Base-by-base conservation (phyloP, 1,140 invertebrate genomes). In the Drosophila seguyi region DNA sequence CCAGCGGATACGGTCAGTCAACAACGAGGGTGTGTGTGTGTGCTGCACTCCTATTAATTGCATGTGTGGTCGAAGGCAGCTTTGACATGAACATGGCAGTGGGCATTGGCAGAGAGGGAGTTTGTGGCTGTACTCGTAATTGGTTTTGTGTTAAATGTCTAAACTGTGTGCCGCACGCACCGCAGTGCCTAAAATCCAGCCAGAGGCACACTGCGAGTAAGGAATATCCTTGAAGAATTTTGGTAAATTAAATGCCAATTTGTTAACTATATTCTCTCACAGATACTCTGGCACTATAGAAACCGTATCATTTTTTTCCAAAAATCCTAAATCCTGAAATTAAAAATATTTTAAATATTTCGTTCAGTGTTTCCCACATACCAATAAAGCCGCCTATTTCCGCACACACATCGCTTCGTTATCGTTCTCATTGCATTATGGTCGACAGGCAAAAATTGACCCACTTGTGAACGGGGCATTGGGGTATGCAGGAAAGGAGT, bases 31-130 rank as follows among this genome's bases (percentile, higher is more conserved):
- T 34, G 29, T 7, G 36, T 16, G 39, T 36, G 39, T 25, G 5
- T 38, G 44, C 59, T 55, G 67, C 78, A 71, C 82, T 76, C 44
- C 50, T 66, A 80, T 73, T 88, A 83, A 88, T 87, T 87, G 86
- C 80, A 77, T 84, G 76, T 76, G 76, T 65, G 83, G 63, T 56
- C 41, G 53, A 38, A 72, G 47, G 53, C 36, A 75, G 68, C 71
- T 83, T 73, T 76, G 84, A 75, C 63, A 81, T 77, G 78, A 60
- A 66, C 68, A 80, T 76, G 78, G 55, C 74, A 76, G 55, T 55
- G 62, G 62, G 55, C 74, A 77, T 52, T 36, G 50, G 39, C 29
- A 50, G 25, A 42, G 38, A 42, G 1, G 22, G 41, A 27, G 34
- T 27, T 63, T 56, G 55, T 75, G 81, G 47, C 44, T 62, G 57